Evolutionary conservation across 2,888 invertebrate species (phyloP), one percentile per base, ranked within the genome.

Genomic region (Eugnorisma glareosa): DNA sequence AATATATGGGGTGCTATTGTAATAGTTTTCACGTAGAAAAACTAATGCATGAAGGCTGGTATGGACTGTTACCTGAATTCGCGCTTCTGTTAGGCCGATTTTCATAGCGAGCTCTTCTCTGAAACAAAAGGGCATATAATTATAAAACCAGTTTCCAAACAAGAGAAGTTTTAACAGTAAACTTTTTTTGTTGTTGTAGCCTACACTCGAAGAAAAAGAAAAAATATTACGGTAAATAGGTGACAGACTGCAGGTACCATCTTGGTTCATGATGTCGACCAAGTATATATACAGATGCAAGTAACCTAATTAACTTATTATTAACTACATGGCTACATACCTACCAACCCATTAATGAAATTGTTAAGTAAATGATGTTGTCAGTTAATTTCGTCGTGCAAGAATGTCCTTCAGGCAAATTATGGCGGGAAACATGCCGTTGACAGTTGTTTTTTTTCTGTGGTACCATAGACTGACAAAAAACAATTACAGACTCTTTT

Each of bases 31-130:
- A 24, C 8, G 10, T 35, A 21, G 8, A 5, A 35, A 28, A 10
- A 24, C 6, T 18, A 4, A 18, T 15, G 28, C 10, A 18, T 37
- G 24, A 18, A 57, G 21, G 28, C 0, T 1, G 1, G 31, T 35
- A 18, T 43, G 10, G 43, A 18, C 35, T 75, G 91, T 97, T 97
- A 99, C 99, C 98, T 99, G 99, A 96, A 99, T 99, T 94, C 99
- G 97, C 77, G 99, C 99, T 97, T 99, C 99, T 68, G 99, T 99
- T 89, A 99, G 97, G 90, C 99, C 99, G 91, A 99, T 99, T 97
- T 99, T 99, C 98, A 99, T 98, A 57, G 99, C 99, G 82, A 99
- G 97, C 95, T 99, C 99, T 96, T 99, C 99, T 96, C 99, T 98
- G 98, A 78, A 98, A 98, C 94, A 95, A 94, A 93, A 87, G 82